These are phyloP conservation scores for Cataglyphis hispanica DNA, from an alignment of 1,140 invertebrate species.

Conservation along the genomic window DNA sequence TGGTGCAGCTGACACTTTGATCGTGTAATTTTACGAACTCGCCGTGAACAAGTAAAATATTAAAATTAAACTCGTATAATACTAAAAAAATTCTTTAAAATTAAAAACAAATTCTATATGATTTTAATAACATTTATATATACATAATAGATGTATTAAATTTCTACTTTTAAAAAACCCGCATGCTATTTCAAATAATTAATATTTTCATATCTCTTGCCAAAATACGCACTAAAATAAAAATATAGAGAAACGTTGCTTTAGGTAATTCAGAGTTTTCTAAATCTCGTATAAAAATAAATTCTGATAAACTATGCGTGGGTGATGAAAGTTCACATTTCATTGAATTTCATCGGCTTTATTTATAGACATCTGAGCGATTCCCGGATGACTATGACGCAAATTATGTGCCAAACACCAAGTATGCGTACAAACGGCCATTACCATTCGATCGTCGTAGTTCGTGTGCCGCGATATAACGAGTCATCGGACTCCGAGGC, in stretches of 20 bases:
- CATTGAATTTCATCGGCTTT: conserved; percentile 9
- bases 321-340: not conserved
- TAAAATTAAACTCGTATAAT: conserved; percentile 54
- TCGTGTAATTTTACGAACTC: conserved; percentile 58
- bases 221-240: not conserved
- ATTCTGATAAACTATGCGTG: not conserved
- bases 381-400: conserved; percentile 27
- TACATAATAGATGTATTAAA: not conserved
- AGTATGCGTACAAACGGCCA: conserved; percentile 65
- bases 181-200: not conserved
- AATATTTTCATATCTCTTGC: not conserved
- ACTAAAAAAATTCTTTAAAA: conserved; percentile 23
- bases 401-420: conserved; percentile 68
- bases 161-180: not conserved
- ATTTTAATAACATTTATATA: not conserved
- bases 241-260: not conserved
- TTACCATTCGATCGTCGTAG: conserved; percentile 71
- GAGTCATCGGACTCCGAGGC: conserved; percentile 69
- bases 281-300: not conserved
- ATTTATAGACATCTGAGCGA: conserved; percentile 7
- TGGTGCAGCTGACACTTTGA: conserved; percentile 58
- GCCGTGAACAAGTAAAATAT: conserved; percentile 44
- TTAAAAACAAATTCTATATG: not conserved
- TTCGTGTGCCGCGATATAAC: conserved; percentile 64
- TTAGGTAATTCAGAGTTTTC: not conserved